phyloP scores from a whole-genome alignment of 2,113 vertebrate species.

The Antechinus stuartii region DNA sequence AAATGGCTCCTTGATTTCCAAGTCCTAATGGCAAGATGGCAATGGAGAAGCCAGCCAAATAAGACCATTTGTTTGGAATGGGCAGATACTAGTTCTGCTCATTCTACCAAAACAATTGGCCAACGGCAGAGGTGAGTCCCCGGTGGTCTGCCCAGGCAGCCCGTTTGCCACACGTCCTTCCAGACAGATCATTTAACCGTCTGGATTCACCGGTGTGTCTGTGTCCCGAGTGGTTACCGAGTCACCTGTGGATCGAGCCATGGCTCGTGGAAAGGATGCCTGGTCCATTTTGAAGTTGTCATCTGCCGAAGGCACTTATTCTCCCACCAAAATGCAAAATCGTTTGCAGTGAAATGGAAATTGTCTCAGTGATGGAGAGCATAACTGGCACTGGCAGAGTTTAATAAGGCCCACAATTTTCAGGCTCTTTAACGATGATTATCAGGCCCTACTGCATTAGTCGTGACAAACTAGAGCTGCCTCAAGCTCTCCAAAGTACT shows the following conservation, averaged over 20 bases:
- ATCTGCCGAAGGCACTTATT: conserved; percentile 22
- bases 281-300: conserved; percentile 36
- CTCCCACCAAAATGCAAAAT: conserved; percentile 33
- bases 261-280: conserved; percentile 17
- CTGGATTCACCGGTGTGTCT: background rate
- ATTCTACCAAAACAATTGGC: conserved; percentile 49
- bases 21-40: conserved; percentile 32
- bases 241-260: conserved; percentile 28
- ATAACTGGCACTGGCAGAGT: conserved; percentile 34
- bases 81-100: conserved; percentile 25
- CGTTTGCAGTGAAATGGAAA: conserved; percentile 20
- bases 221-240: background rate
- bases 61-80: conserved; percentile 48
- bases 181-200: conserved; percentile 24
- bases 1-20: conserved; percentile 41
- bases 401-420: conserved; percentile 52
- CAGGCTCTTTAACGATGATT: conserved; percentile 37
- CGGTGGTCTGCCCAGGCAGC: conserved; percentile 4
- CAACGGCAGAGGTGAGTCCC: conserved; percentile 33
- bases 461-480: conserved; percentile 41
- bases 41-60: conserved; percentile 1
- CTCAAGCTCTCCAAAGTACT: conserved; percentile 42
- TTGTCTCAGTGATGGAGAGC: conserved; percentile 29
- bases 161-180: conserved; percentile 11
- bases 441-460: conserved; percentile 43